Evolutionary conservation across 1,140 invertebrate species (phyloP).

Genomic region (Monomorium pharaonis): DNA sequence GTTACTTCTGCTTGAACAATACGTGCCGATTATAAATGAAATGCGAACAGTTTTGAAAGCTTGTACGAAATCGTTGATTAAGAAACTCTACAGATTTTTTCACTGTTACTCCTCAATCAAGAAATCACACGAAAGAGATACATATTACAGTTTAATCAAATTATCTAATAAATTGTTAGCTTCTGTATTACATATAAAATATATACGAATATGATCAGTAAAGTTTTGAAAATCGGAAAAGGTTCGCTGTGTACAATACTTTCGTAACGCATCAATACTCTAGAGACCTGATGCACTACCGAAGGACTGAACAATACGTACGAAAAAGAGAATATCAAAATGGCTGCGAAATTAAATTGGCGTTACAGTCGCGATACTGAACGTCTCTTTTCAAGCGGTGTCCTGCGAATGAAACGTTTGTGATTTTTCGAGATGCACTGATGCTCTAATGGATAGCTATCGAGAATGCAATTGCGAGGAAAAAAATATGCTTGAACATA

Average conservation of each 20-base stretch:
- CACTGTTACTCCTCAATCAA: not conserved
- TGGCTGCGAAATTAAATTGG: constrained; percentile 39
- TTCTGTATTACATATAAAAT: not conserved
- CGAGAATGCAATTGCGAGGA: not conserved
- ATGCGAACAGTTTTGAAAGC: not conserved
- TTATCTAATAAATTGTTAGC: not conserved
- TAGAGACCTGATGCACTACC: not conserved
- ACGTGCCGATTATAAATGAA: not conserved
- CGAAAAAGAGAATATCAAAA: constrained; percentile 41
- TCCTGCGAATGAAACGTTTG: constrained; percentile 44
- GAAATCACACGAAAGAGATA: not conserved
- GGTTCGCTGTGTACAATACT: not conserved
- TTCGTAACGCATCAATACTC: not conserved
- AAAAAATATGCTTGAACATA: constrained; percentile 34
- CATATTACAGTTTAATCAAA: not conserved
- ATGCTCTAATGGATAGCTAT: constrained; percentile 49
- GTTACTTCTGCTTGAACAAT: not conserved
- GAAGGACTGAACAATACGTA: constrained; percentile 7
- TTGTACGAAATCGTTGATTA: not conserved
- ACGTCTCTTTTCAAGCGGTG: constrained; percentile 26
- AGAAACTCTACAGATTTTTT: not conserved
- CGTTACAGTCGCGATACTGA: constrained; percentile 24
- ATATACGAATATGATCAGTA: not conserved
- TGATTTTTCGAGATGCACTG: constrained; percentile 48
- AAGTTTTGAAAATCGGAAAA: too few relatives aligned